phyloP scores from a whole-genome alignment of 2,113 vertebrate genomes.

The Picathartes gymnocephalus region DNA sequence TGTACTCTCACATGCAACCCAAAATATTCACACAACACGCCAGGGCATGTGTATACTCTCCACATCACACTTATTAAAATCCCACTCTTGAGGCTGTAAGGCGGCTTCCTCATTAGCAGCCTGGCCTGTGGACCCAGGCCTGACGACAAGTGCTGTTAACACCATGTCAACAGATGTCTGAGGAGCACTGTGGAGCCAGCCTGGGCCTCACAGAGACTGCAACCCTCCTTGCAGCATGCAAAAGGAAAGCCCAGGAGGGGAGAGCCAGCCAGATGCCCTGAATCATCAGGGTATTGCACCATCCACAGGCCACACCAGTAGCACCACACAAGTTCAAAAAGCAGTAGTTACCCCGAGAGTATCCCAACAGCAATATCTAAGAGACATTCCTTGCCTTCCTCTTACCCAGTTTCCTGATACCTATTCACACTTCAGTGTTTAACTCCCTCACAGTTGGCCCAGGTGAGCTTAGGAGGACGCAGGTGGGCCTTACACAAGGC shows the following conservation, averaged over 20 bases:
- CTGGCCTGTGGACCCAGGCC: not conserved
- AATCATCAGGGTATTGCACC: not conserved
- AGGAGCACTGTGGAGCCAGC: not conserved
- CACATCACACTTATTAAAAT: conserved; percentile 45
- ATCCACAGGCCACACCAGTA: not conserved
- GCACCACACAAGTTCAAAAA: not conserved
- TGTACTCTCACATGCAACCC: not conserved
- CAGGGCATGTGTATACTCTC: conserved; percentile 35
- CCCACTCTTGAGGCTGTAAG: not conserved
- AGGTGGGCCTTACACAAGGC: not conserved
- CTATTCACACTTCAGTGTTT: not conserved
- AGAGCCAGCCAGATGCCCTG: not conserved
- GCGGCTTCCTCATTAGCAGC: conserved; percentile 3
- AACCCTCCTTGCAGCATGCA: not conserved
- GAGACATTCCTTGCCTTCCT: not conserved
- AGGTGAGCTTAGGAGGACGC: not conserved
- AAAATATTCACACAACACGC: conserved; percentile 51
- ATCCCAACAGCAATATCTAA: not conserved
- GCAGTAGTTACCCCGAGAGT: not conserved
- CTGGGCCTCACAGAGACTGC: not conserved
- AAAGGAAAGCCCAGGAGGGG: not conserved
- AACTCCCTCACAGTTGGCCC: not conserved
- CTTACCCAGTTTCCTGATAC: not conserved
- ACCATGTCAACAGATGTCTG: conserved; percentile 18
- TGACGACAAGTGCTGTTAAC: conserved; percentile 34